These are phyloP conservation scores for Argyresthia albistria DNA, from an alignment of 2,888 invertebrate genomes.

Conservation along the genomic window DNA sequence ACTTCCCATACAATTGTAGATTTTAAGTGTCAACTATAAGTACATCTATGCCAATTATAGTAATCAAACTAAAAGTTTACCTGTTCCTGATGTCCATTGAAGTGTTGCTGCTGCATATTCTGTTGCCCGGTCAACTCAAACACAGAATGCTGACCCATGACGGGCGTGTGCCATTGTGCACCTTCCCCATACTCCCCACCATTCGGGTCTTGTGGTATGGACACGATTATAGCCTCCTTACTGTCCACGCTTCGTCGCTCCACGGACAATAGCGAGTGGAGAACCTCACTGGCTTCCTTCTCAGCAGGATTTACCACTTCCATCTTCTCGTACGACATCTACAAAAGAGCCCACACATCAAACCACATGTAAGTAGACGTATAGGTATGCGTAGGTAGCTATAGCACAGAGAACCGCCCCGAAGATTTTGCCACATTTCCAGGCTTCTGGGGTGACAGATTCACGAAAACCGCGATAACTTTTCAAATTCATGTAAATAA, in stretches of 20 bases:
- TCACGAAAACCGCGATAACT: conserved; percentile 66
- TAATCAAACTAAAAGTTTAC: conserved; percentile 21
- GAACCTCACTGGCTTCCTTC: conserved; percentile 80
- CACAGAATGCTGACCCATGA: conserved; percentile 68
- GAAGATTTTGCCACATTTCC: conserved; percentile 24
- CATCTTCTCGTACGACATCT: conserved; percentile 71
- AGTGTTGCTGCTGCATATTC: conserved; percentile 57
- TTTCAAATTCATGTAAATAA: conserved; percentile 73
- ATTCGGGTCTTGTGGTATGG: conserved; percentile 57
- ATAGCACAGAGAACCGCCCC: conserved; percentile 49
- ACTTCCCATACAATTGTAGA: too few relatives aligned
- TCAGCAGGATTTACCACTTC: conserved; percentile 77
- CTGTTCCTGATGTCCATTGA: conserved; percentile 66
- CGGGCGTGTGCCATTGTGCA: conserved; percentile 77
- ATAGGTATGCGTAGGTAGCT: conserved; percentile 36
- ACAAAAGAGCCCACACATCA: conserved; percentile 30
- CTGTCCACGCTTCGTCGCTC: conserved; percentile 76
- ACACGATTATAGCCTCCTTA: conserved; percentile 65
- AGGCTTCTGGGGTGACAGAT: conserved; percentile 29
- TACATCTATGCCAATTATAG: too few relatives aligned
- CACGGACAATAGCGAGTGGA: conserved; percentile 77
- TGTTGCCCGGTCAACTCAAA: conserved; percentile 54
- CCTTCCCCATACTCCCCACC: conserved; percentile 65
- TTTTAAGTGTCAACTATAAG: too few relatives aligned
- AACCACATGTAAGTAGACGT: conserved; percentile 61